A percentile compares a stretch with the other conserved stretches of the same genome.
phyloP scores from a whole-genome alignment of 1,140 invertebrate species.

The Micrasema longulum region DNA sequence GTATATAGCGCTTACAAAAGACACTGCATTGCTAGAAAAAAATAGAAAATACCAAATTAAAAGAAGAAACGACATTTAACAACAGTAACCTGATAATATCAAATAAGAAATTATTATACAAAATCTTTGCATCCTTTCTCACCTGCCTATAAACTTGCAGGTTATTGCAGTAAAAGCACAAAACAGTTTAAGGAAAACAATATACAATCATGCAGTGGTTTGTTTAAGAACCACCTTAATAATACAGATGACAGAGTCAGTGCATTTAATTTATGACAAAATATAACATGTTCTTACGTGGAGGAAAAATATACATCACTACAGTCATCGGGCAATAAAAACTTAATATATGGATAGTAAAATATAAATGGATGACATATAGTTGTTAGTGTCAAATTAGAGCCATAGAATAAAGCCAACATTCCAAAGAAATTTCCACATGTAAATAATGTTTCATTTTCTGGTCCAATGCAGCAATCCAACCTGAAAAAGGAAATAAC shows the following conservation, averaged over 20 bases:
- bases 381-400: constrained; percentile 77
- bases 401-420: constrained; percentile 73
- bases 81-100: too few relatives aligned
- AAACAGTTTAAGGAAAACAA: too few relatives aligned
- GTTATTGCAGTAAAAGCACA: too few relatives aligned
- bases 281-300: constrained; percentile 66
- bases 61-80: too few relatives aligned
- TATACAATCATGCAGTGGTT: too few relatives aligned
- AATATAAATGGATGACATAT: constrained; percentile 78
- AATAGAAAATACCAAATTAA: too few relatives aligned
- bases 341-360: constrained; percentile 63
- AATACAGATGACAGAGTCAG: too few relatives aligned
- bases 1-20: constrained; percentile 50
- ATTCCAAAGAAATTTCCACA: constrained; percentile 71
- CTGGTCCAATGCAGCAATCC: constrained; percentile 77
- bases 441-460: constrained; percentile 74
- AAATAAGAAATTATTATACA: too few relatives aligned
- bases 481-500: constrained; percentile 68
- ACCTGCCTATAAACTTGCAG: too few relatives aligned
- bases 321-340: constrained; percentile 78
- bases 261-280: too few relatives aligned
- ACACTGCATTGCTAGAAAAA: constrained; percentile 47
- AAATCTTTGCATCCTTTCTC: too few relatives aligned
- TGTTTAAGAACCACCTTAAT: too few relatives aligned
- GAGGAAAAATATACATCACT: constrained; percentile 77